Conservation (phyloP, 2,797 vertebrate genomes). For the Myripristis jacobus region DNA sequence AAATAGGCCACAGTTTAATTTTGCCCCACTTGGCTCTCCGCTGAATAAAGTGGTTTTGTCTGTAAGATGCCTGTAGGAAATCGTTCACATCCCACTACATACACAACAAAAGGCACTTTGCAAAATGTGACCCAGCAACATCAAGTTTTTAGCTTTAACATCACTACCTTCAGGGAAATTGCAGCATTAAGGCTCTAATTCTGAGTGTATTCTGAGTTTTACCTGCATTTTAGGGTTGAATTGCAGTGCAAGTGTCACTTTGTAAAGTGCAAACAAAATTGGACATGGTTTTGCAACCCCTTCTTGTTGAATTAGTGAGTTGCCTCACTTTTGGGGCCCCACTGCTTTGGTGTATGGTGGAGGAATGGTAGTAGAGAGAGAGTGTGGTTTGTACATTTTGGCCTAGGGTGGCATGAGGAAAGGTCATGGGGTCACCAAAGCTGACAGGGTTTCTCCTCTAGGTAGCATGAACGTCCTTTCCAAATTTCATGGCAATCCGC, state of each 20-base stretch:
- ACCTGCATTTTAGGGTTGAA: too few relatives aligned
- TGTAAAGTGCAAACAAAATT: conserved; percentile 27
- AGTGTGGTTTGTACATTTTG: too few relatives aligned
- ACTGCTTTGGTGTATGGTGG: neutral
- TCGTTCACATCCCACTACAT: neutral
- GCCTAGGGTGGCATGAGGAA: too few relatives aligned
- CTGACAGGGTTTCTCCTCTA: too few relatives aligned
- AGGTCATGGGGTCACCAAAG: too few relatives aligned
- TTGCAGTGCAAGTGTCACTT: neutral
- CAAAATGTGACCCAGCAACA: neutral
- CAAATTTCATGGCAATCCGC: too few relatives aligned
- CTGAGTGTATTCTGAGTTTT: too few relatives aligned
- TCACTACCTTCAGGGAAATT: neutral
- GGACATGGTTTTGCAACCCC: too few relatives aligned
- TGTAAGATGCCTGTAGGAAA: neutral
- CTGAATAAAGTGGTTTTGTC: neutral
- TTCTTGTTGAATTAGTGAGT: too few relatives aligned
- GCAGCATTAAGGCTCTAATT: neutral
- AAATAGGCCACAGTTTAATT: neutral
- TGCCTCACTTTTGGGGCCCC: too few relatives aligned
- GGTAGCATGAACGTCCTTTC: too few relatives aligned
- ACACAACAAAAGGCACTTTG: neutral
- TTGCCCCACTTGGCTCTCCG: neutral
- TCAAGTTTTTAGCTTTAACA: neutral
- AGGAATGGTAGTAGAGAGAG: too few relatives aligned